phyloP scores from a whole-genome alignment of 1,140 invertebrate genomes.

The Drosophila eugracilis region DNA sequence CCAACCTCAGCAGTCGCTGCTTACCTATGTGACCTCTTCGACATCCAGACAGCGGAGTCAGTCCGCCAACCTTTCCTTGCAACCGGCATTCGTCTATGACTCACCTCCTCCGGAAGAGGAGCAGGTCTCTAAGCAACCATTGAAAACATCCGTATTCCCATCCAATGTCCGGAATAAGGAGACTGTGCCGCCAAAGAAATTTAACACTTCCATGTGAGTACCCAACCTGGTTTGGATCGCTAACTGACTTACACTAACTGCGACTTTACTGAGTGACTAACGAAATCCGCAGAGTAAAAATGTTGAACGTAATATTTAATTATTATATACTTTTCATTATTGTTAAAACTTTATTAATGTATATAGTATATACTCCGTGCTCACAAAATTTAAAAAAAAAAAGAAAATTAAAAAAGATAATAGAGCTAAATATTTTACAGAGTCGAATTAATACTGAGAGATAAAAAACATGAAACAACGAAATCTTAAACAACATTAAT shows the following conservation, averaged over 20 bases:
- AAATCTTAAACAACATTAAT: background rate
- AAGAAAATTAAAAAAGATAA: too few relatives aligned
- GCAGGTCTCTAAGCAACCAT: background rate
- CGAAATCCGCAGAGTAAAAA: slow-evolving; percentile 1
- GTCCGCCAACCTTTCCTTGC: slow-evolving; percentile 20
- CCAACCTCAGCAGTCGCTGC: slow-evolving; percentile 31
- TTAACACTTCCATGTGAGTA: slow-evolving; percentile 84
- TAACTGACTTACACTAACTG: slow-evolving; percentile 38
- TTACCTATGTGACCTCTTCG: slow-evolving; percentile 75
- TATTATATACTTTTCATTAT: too few relatives aligned
- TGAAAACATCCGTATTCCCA: slow-evolving; percentile 10
- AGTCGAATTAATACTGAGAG: background rate
- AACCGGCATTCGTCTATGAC: slow-evolving; percentile 74
- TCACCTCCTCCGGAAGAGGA: slow-evolving; percentile 54
- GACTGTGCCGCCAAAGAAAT: slow-evolving; percentile 74
- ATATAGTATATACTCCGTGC: too few relatives aligned
- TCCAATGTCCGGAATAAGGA: background rate
- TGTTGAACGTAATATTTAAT: too few relatives aligned
- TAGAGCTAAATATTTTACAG: background rate
- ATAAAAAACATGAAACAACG: background rate
- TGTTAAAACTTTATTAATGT: too few relatives aligned
- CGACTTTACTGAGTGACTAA: too few relatives aligned
- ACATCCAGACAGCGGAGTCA: slow-evolving; percentile 56
- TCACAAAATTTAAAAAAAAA: too few relatives aligned
- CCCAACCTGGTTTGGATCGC: slow-evolving; percentile 38